A percentile compares a stretch with the other conserved stretches of the same genome.
Evolutionary conservation across 2,888 invertebrate species (phyloP).

Genomic region (Pollenia amentaria): DNA sequence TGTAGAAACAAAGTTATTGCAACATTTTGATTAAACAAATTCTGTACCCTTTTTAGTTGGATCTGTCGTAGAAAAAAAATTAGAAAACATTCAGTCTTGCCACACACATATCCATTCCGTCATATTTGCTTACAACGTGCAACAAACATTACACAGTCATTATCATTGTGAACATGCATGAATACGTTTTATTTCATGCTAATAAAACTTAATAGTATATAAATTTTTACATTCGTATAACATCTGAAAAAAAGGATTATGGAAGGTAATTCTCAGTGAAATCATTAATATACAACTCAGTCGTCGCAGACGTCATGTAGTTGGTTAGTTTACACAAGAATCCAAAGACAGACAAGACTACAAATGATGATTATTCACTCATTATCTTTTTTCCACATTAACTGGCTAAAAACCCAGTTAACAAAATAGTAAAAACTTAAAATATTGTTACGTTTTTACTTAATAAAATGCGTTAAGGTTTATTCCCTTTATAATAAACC

Average conservation of each 20-base stretch:
- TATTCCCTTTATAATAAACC: too few species aligned
- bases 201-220: not conserved
- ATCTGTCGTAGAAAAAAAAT: too few species aligned
- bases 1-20: not conserved
- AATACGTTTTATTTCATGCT: constrained; percentile 46
- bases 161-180: constrained; percentile 37
- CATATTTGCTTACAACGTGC: not conserved
- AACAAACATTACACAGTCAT: constrained; percentile 17
- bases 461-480: too few species aligned
- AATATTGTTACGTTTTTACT: too few species aligned
- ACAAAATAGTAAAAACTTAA: constrained; percentile 1
- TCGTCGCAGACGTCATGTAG: not conserved
- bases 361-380: constrained; percentile 23
- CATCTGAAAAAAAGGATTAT: constrained; percentile 46
- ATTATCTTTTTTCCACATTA: not conserved
- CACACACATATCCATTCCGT: not conserved
- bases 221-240: not conserved
- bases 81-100: not conserved
- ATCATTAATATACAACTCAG: constrained; percentile 26
- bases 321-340: constrained; percentile 17
- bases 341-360: not conserved
- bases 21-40: constrained; percentile 15
- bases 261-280: constrained; percentile 45
- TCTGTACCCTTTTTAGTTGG: not conserved
- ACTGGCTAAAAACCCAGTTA: not conserved